phyloP scores from a whole-genome alignment of 2,113 vertebrate genomes.

The Recurvirostra avosetta region DNA sequence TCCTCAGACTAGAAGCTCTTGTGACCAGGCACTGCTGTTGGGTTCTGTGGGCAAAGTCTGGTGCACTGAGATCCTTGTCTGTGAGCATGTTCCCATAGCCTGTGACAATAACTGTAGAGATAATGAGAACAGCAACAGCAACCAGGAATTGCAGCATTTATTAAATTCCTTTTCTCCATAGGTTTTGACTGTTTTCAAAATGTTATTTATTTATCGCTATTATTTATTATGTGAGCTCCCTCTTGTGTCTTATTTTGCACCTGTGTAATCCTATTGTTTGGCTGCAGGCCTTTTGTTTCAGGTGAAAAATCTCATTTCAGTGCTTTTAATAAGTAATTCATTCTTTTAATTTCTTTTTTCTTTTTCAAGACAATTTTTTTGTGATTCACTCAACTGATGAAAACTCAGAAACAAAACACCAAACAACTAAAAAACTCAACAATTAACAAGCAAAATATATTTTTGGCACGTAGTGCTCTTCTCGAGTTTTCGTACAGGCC shows the following conservation, averaged over 20 bases:
- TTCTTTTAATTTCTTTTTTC: neutral
- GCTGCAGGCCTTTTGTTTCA: neutral
- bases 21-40: neutral
- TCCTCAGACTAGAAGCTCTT: neutral
- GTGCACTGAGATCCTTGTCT: neutral
- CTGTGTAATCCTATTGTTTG: neutral
- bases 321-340: neutral
- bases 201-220: slow-evolving; percentile 20
- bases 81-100: neutral
- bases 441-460: neutral
- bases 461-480: neutral
- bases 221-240: slow-evolving; percentile 66
- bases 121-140: neutral
- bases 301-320: neutral
- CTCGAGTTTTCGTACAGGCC: neutral
- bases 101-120: neutral
- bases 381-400: neutral
- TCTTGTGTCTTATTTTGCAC: slow-evolving; percentile 61
- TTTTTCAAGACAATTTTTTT: neutral
- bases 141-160: neutral
- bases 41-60: neutral
- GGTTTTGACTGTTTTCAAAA: neutral
- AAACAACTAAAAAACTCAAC: neutral
- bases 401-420: neutral
- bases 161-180: neutral